Conservation (phyloP, 2,797 vertebrate genomes). For the Hydrolagus colliei region DNA sequence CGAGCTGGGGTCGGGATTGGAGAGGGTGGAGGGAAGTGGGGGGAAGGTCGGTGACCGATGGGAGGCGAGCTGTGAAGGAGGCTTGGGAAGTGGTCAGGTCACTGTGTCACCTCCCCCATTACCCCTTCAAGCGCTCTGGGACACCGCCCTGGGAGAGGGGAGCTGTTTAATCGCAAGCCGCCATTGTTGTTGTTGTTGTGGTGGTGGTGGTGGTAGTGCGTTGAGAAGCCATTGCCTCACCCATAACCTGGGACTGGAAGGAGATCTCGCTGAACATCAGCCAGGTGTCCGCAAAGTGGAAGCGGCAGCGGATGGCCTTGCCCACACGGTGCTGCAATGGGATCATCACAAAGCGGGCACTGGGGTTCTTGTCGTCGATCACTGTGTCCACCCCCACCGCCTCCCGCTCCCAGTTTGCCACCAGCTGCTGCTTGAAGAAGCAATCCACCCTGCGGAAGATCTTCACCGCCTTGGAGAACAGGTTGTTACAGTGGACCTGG, state of each 20-base stretch:
- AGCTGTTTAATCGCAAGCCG: too few relatives aligned
- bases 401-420: conserved; percentile 64
- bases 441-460: conserved; percentile 78
- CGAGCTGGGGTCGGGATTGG: too few relatives aligned
- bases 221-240: conserved; percentile 44
- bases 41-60: too few relatives aligned
- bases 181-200: too few relatives aligned
- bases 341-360: conserved; percentile 76
- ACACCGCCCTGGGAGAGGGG: too few relatives aligned
- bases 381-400: conserved; percentile 65
- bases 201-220: too few relatives aligned
- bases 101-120: too few relatives aligned
- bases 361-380: conserved; percentile 80
- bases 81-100: too few relatives aligned
- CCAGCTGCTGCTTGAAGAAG: conserved; percentile 66
- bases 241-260: conserved; percentile 64
- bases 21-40: too few relatives aligned
- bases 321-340: conserved; percentile 65
- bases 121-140: too few relatives aligned
- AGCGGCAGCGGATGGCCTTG: conserved; percentile 70
- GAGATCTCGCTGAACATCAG: conserved; percentile 90
- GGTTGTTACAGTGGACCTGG: conserved; percentile 89
- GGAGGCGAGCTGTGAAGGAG: too few relatives aligned
- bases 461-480: conserved; percentile 78
- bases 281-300: conserved; percentile 77